These are phyloP conservation scores for Cladorhizidae sp. DNA, from an alignment of 37 sponge, comb jelly and placozoan genomes.

Conservation along the genomic window DNA sequence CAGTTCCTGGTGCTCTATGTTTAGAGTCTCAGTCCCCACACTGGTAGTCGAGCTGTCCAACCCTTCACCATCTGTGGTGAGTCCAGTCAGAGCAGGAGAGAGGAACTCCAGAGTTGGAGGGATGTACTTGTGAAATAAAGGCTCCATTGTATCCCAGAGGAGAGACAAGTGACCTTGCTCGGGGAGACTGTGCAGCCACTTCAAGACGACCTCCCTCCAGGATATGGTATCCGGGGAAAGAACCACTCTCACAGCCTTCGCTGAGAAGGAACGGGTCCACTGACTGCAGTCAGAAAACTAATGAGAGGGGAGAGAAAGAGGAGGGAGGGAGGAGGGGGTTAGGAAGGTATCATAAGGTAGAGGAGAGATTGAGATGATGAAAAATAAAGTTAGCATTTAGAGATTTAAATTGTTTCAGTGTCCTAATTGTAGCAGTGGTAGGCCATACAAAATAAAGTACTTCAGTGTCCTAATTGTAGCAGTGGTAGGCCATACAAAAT, in stretches of 20 bases:
- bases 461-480: too few species aligned
- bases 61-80: background rate
- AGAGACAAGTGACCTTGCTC: background rate
- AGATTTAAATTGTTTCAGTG: too few species aligned
- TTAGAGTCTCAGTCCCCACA: background rate
- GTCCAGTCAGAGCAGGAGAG: slow-evolving; percentile 7
- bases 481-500: too few species aligned
- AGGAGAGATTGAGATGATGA: too few species aligned
- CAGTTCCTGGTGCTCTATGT: slow-evolving; percentile 19
- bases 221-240: slow-evolving; percentile 23
- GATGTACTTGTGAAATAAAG: slow-evolving; percentile 32
- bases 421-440: too few species aligned
- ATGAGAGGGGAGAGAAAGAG: too few species aligned
- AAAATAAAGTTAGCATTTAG: too few species aligned
- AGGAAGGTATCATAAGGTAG: too few species aligned
- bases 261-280: slow-evolving; percentile 22
- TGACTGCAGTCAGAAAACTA: slow-evolving; percentile 11
- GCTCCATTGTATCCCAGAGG: background rate
- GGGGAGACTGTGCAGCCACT: slow-evolving; percentile 22
- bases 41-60: background rate
- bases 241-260: slow-evolving; percentile 12
- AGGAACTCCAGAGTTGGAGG: slow-evolving; percentile 29
- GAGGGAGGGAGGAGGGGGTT: too few species aligned
- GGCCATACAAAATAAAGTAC: too few species aligned
- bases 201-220: slow-evolving; percentile 44